Evolutionary conservation across 2,113 vertebrate genomes (phyloP), one percentile per base, ranked within the genome.

Genomic region (Hyaena hyaena): DNA sequence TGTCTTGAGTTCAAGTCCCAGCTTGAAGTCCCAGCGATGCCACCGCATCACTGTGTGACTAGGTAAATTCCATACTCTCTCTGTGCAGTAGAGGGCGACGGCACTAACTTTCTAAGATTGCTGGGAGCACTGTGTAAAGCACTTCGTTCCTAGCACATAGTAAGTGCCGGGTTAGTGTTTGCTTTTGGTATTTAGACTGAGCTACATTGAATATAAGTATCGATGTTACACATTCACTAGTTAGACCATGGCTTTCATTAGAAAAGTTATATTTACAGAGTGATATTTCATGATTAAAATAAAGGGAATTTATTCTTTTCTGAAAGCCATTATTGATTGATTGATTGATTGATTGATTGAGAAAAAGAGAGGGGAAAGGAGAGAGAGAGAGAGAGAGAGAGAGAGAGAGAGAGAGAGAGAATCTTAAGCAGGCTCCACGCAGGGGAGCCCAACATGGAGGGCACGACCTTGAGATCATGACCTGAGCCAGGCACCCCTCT

Each of bases 241-340:
- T 28, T 55, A 71, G 16, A 11, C 4, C 7, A 68, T 17, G 23
- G 43, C 11, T 96, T 79, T 43, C 31, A 82, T 76, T 55, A 96
- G 50, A 58, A 95, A 68, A 68, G 69, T 9, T 26, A 2, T 83
- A 76, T 74, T 77, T 91, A 35, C 7, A 90, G 24, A 88, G 23
- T 16, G 69, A 66, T 39, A 76, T 61, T 86, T 74, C 43, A 77
- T 93, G 26, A 35, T 66, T 88, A 90, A 93, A 94, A 45, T 8
- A n/a, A 76, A 55, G 23, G 21, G 85, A 93, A 96, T 17, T 24
- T 58, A 43, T 71, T 92, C 28, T 95, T 92, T 90, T 63, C 35
- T 92, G 80, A 69, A 95, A 93, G n/a, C 15, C 31, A 84, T 68
- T 68, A 33, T 69, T 55, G 16, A 55, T 14, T 65, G 31, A 66